Evolutionary conservation across 2,888 invertebrate genomes (phyloP), one percentile per base, ranked within the genome.

Genomic region (Notodonta dromedarius): DNA sequence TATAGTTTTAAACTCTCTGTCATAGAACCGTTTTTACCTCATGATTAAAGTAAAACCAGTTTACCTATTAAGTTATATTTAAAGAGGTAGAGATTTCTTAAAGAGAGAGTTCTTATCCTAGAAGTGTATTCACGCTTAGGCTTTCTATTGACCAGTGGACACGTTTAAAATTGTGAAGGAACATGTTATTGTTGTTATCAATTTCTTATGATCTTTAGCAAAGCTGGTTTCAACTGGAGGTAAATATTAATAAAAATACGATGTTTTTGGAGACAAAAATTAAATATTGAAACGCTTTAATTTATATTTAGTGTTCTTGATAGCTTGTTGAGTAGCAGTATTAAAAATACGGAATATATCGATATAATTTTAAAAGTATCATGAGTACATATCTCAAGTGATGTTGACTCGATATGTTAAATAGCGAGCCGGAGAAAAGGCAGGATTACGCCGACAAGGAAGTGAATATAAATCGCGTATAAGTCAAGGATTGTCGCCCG

Each of bases 381-480:
- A 35, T 84, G 82, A 84, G 84, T 70, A n/a, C n/a, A 77, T 71
- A 68, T 69, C 58, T 57, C 64, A 63, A 70, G 74, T 74, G 79
- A 79, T 76, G 78, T 80, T 79, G 77, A 69, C 73, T 80, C 76
- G 73, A 70, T 79, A 80, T 78, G 79, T 75, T 75, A 81, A 82
- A 71, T 74, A 77, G 50, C 50, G 53, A 60, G 66, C 74, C 80
- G 81, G 81, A 82, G 84, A 83, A 85, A 84, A 83, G 83, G 78
- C 79, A 74, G 79, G 76, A 78, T 79, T 80, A 80, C 76, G 77
- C 71, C 66, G 79, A 79, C 77, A 77, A 86, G 88, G 88, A 90
- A 89, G 87, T 84, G 89, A 88, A 90, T 90, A 88, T 88, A 89
- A 87, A 90, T 89, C 83, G 84, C 83, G 80, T 80, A 85, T 87